phyloP scores from a whole-genome alignment of 2,113 vertebrate species.

The Phocoena phocoena region DNA sequence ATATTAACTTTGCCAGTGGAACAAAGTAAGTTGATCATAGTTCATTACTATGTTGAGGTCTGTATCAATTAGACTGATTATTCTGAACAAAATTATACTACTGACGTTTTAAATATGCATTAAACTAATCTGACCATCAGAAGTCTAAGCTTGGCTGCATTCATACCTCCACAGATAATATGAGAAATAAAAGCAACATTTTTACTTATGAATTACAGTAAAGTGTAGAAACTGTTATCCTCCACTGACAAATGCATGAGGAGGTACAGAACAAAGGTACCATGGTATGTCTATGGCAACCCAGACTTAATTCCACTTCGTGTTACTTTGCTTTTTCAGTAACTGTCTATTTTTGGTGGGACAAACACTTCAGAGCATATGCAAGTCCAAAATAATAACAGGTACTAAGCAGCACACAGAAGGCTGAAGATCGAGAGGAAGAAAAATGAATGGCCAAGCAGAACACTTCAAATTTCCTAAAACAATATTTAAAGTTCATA shows the following conservation, averaged over 20 bases:
- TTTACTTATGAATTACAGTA: background rate
- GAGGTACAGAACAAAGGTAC: background rate
- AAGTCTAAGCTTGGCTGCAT: background rate
- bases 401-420: background rate
- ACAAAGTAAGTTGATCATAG: background rate
- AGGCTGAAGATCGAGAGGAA: background rate
- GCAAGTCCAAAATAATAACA: background rate
- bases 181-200: background rate
- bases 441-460: background rate
- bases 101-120: background rate
- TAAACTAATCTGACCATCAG: background rate
- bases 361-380: background rate
- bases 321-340: background rate
- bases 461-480: background rate
- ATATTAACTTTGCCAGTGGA: conserved; percentile 4
- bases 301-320: background rate
- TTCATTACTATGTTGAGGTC: background rate
- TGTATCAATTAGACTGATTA: background rate
- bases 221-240: background rate
- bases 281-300: background rate
- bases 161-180: background rate
- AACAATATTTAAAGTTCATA: background rate
- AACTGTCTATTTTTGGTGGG: background rate
- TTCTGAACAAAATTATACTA: background rate
- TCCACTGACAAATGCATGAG: background rate